Conservation (phyloP, 2,888 invertebrate species). For the Aleiodes alternator region DNA sequence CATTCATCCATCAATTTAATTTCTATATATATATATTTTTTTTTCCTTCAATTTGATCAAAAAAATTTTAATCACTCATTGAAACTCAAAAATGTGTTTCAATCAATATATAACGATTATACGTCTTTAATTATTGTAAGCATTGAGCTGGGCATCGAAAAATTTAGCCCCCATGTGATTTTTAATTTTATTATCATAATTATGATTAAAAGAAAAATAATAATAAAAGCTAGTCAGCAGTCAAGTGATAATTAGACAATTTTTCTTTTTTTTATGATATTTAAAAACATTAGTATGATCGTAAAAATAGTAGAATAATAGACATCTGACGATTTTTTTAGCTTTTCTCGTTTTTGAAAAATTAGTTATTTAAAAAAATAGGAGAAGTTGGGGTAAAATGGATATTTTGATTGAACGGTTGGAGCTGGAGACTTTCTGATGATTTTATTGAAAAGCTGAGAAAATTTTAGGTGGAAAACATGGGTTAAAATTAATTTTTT, state of each 20-base stretch:
- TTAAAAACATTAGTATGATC: too few species aligned
- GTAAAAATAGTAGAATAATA: too few species aligned
- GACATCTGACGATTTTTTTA: too few species aligned
- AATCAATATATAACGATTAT: slow-evolving; percentile 49
- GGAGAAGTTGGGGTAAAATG: too few species aligned
- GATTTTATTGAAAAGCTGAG: too few species aligned
- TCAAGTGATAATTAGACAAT: not conserved
- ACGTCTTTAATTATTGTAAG: slow-evolving; percentile 68
- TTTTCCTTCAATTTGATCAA: not conserved
- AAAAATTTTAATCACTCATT: slow-evolving; percentile 43
- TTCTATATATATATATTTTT: too few species aligned
- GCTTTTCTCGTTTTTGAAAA: too few species aligned
- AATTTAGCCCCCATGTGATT: slow-evolving; percentile 52
- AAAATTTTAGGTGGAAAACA: too few species aligned
- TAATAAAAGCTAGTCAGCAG: slow-evolving; percentile 10
- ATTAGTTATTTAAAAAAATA: too few species aligned
- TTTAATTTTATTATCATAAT: not conserved
- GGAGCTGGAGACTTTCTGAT: too few species aligned
- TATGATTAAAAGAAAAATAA: slow-evolving; percentile 42
- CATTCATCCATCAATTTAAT: slow-evolving; percentile 44
- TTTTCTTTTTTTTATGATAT: not conserved
- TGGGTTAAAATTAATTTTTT: too few species aligned
- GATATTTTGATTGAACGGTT: too few species aligned
- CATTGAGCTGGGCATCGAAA: slow-evolving; percentile 66
- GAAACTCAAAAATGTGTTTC: slow-evolving; percentile 36